These are phyloP conservation scores for Fregetta grallaria DNA, from an alignment of 2,113 vertebrate species.

Conservation along the genomic window DNA sequence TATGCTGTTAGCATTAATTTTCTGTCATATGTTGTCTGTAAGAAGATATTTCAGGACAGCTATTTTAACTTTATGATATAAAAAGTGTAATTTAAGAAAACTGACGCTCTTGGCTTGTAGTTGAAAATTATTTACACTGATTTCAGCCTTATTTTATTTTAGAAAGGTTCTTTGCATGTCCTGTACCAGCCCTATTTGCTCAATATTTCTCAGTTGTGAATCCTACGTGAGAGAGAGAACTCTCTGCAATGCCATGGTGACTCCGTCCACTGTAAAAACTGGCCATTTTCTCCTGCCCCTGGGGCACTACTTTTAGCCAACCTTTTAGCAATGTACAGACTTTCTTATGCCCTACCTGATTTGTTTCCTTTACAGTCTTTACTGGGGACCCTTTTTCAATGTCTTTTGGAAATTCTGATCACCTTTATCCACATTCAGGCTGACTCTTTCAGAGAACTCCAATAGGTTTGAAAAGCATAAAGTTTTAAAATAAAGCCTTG, in stretches of 20 bases:
- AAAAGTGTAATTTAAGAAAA: background rate
- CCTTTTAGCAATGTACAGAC: background rate
- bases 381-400: background rate
- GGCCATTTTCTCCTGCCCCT: background rate
- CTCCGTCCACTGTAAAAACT: background rate
- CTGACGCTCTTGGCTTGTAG: background rate
- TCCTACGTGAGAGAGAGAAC: background rate
- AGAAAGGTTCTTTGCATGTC: background rate
- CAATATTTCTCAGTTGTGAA: background rate
- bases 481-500: background rate
- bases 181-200: background rate
- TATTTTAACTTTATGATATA: background rate
- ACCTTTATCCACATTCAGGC: background rate
- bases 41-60: background rate
- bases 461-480: background rate
- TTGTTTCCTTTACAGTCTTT: background rate
- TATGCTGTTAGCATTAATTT: background rate
- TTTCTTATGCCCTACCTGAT: background rate
- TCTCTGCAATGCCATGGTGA: background rate
- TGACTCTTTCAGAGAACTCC: background rate
- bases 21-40: background rate
- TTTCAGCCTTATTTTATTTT: background rate
- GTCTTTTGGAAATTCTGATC: background rate
- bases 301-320: background rate
- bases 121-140: background rate